These are phyloP conservation scores for Drosophila sp. DNA, from an alignment of 1,140 invertebrate genomes.

Conservation along the genomic window DNA sequence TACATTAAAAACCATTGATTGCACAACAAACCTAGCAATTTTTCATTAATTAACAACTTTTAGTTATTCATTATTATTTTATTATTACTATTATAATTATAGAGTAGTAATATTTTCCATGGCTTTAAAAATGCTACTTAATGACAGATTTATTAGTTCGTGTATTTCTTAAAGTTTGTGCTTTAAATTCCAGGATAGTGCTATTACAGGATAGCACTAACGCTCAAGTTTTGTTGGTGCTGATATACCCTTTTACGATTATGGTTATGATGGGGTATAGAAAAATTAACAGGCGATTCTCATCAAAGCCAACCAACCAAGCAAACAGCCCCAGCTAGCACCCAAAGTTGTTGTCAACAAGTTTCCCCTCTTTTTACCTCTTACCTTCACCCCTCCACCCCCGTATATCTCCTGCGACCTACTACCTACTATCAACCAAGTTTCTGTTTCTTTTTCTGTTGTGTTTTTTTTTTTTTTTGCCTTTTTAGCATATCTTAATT, in stretches of 20 bases:
- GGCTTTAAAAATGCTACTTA: too few relatives aligned
- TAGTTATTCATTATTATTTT: too few relatives aligned
- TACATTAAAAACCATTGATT: too few relatives aligned
- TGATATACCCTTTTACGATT: background rate
- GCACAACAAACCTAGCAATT: too few relatives aligned
- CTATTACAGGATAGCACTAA: too few relatives aligned
- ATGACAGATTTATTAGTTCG: too few relatives aligned
- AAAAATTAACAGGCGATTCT: conserved; percentile 75
- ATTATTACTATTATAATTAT: too few relatives aligned
- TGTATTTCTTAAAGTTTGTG: too few relatives aligned
- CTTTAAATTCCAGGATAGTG: too few relatives aligned
- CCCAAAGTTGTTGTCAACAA: conserved; percentile 73
- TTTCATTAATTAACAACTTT: too few relatives aligned
- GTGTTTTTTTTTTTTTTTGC: conserved; percentile 25
- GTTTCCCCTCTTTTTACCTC: conserved; percentile 39
- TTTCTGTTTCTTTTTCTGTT: conserved; percentile 28
- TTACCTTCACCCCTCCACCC: background rate
- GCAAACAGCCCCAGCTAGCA: conserved; percentile 35
- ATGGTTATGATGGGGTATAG: conserved; percentile 25
- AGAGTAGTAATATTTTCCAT: too few relatives aligned
- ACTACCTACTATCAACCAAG: conserved; percentile 47
- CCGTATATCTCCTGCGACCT: conserved; percentile 6
- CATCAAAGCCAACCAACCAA: conserved; percentile 11
- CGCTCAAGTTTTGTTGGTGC: background rate
- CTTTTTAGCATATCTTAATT: conserved; percentile 77